Evolutionary conservation across 2,888 invertebrate genomes (phyloP).

Genomic region (Argyresthia goedartella): DNA sequence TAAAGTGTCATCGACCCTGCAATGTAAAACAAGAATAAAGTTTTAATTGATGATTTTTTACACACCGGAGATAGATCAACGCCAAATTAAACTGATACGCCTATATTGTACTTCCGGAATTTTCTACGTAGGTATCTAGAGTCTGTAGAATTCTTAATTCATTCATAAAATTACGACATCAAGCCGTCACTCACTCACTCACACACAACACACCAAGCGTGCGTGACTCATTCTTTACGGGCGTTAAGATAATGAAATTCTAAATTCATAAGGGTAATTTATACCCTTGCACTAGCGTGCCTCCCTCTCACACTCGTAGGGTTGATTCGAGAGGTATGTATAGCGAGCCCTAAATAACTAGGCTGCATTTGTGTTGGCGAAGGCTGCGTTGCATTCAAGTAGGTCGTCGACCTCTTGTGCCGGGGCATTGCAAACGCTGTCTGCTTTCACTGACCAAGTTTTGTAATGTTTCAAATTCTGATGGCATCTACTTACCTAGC

Average conservation of each 20-base stretch:
- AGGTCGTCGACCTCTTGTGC: neutral
- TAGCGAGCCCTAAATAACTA: neutral
- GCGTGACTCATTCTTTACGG: neutral
- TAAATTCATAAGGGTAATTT: neutral
- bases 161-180: constrained; percentile 15
- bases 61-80: no score
- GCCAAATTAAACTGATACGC: no score
- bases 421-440: neutral
- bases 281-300: neutral
- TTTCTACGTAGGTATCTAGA: no score
- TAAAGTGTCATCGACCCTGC: constrained; percentile 24
- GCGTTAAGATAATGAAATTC: neutral
- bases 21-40: no score
- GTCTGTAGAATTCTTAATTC: neutral
- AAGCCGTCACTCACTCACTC: constrained; percentile 14
- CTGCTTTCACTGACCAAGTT: neutral
- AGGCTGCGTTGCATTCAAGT: constrained; percentile 1
- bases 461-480: no score
- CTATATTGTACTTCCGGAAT: no score
- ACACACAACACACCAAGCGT: constrained; percentile 11
- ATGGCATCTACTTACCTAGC: no score
- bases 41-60: no score
- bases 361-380: constrained; percentile 2
- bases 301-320: no score
- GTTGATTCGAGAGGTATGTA: no score